Conservation (phyloP, 1,140 invertebrate genomes). For the Metopolophium dirhodum region DNA sequence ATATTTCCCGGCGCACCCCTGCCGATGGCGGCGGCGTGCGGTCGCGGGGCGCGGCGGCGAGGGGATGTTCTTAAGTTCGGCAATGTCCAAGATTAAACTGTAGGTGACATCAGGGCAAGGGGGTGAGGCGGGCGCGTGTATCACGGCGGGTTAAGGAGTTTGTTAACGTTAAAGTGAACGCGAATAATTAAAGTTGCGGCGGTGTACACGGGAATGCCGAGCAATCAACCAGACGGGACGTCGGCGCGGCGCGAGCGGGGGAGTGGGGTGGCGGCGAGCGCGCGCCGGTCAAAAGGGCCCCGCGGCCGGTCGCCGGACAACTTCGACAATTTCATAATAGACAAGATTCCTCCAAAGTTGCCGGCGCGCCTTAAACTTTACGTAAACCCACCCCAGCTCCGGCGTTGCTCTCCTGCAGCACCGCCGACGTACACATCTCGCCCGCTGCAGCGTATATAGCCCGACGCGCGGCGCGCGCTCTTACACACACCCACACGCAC, state of each 20-base stretch:
- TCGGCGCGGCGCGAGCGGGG: not conserved
- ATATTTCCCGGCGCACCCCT: not conserved
- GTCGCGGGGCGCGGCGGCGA: not conserved
- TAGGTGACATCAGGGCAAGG: slow-evolving; percentile 39
- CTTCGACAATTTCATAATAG: slow-evolving; percentile 56
- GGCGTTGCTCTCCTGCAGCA: not conserved
- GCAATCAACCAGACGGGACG: slow-evolving; percentile 45
- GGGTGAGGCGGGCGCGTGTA: not conserved
- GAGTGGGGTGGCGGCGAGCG: not conserved
- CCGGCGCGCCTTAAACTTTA: slow-evolving; percentile 56
- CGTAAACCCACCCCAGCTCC: slow-evolving; percentile 4
- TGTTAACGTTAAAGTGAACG: slow-evolving; percentile 57
- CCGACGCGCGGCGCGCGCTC: not conserved
- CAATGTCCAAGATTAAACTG: slow-evolving; percentile 56
- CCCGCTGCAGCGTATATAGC: not conserved
- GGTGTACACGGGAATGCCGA: slow-evolving; percentile 45
- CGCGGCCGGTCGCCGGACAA: slow-evolving; percentile 49
- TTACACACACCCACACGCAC: no score
- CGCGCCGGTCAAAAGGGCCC: slow-evolving; percentile 43
- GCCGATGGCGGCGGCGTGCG: not conserved
- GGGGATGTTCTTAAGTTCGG: slow-evolving; percentile 48
- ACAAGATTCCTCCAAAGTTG: slow-evolving; percentile 55
- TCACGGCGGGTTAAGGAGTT: slow-evolving; percentile 55
- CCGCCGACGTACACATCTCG: not conserved
- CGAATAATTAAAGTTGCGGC: slow-evolving; percentile 56